These are phyloP conservation scores for Folsomia manolachei DNA, from an alignment of 2,888 invertebrate species.

Conservation along the genomic window DNA sequence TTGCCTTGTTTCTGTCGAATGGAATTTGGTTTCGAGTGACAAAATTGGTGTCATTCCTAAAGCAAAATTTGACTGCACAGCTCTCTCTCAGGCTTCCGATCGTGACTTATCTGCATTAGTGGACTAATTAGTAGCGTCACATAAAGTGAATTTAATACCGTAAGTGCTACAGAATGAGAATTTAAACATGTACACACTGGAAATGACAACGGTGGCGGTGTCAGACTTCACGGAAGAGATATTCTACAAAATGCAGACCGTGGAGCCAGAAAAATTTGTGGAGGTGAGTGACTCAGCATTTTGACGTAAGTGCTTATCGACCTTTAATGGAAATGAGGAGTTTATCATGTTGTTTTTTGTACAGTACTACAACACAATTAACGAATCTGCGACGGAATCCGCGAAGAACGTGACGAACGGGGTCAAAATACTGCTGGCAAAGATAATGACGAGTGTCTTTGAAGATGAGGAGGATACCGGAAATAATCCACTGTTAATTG, in stretches of 20 bases:
- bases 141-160: not conserved
- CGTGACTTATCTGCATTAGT: too few species aligned
- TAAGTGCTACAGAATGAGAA: too few species aligned
- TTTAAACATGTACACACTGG: conserved; percentile 14
- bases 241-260: conserved; percentile 31
- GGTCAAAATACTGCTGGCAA: conserved; percentile 33
- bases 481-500: conserved; percentile 37
- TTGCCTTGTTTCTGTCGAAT: too few species aligned
- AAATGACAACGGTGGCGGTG: conserved; percentile 11
- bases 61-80: too few species aligned
- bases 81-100: too few species aligned
- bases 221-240: conserved; percentile 29
- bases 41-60: too few species aligned
- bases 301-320: too few species aligned
- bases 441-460: conserved; percentile 30
- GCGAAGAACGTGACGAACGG: conserved; percentile 40
- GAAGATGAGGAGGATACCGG: conserved; percentile 22
- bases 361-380: conserved; percentile 32
- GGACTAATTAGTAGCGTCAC: too few species aligned
- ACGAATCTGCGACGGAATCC: conserved; percentile 40
- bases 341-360: not conserved
- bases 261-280: conserved; percentile 39
- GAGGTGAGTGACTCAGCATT: conserved; percentile 21
- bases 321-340: too few species aligned
- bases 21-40: too few species aligned